These are phyloP conservation scores for Acronicta psi DNA, from an alignment of 2,888 invertebrate species.

Conservation along the genomic window DNA sequence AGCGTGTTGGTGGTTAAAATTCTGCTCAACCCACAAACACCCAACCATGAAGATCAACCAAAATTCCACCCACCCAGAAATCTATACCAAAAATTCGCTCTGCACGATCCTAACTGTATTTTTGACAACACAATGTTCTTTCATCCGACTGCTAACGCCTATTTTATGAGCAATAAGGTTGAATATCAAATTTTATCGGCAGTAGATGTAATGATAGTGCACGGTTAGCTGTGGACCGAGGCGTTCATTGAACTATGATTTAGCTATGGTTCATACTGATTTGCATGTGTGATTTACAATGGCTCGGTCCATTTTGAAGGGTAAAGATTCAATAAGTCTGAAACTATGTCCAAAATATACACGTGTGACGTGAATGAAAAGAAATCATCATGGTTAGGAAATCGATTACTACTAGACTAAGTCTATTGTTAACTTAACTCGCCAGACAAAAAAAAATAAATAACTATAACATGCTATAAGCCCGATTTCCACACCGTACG, in stretches of 20 bases:
- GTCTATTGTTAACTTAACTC: too few species aligned
- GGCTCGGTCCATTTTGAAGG: conserved; percentile 9
- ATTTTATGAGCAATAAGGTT: conserved; percentile 33
- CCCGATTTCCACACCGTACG: too few species aligned
- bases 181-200: conserved; percentile 26
- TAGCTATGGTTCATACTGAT: conserved; percentile 44
- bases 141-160: conserved; percentile 8
- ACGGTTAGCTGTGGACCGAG: conserved; percentile 58
- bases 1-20: not conserved
- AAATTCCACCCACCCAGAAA: conserved; percentile 28
- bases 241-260: conserved; percentile 66
- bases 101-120: conserved; percentile 63
- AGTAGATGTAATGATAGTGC: conserved; percentile 53
- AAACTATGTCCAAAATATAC: not conserved
- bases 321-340: not conserved
- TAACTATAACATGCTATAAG: too few species aligned
- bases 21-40: not conserved
- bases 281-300: conserved; percentile 45
- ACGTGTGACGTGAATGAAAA: too few species aligned
- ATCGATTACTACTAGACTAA: too few species aligned
- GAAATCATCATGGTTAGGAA: too few species aligned
- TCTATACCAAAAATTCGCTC: conserved; percentile 39
- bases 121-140: conserved; percentile 20
- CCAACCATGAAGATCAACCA: conserved; percentile 11
- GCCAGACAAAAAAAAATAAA: too few species aligned